Conservation (phyloP, 2,797 vertebrate genomes). For the Momotus momota region DNA sequence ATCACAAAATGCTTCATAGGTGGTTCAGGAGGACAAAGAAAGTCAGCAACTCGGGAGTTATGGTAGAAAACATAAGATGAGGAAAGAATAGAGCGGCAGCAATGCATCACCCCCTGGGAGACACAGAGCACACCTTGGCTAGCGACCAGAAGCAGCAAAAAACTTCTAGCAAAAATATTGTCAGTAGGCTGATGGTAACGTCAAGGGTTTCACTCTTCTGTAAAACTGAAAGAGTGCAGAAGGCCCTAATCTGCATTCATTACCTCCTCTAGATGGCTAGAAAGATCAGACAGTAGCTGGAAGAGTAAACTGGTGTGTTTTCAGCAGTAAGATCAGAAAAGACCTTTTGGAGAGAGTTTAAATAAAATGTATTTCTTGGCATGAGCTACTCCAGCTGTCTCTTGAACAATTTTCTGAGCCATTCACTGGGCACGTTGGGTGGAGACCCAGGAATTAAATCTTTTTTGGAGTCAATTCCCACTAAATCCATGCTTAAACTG, state of each 20-base stretch:
- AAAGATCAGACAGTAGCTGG: background rate
- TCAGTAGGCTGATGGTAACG: background rate
- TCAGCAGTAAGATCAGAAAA: background rate
- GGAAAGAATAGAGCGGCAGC: background rate
- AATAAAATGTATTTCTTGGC: background rate
- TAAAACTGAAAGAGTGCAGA: background rate
- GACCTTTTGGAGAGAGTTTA: background rate
- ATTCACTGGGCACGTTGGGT: background rate
- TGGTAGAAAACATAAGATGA: background rate
- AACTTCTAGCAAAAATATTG: background rate
- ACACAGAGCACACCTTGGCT: background rate
- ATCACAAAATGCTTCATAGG: background rate
- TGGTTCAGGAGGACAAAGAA: background rate
- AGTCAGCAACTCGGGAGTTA: background rate
- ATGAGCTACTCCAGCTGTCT: background rate
- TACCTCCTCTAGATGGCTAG: background rate
- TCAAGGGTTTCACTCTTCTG: background rate
- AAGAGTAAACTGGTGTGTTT: background rate
- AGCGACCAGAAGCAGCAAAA: background rate
- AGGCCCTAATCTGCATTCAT: background rate
- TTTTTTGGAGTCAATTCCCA: background rate
- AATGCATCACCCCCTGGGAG: background rate
- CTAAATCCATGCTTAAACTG: background rate
- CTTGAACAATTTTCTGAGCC: background rate
- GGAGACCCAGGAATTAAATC: background rate